Evolutionary conservation across 2,113 vertebrate genomes (phyloP).

Genomic region (Zapus hudsonius): DNA sequence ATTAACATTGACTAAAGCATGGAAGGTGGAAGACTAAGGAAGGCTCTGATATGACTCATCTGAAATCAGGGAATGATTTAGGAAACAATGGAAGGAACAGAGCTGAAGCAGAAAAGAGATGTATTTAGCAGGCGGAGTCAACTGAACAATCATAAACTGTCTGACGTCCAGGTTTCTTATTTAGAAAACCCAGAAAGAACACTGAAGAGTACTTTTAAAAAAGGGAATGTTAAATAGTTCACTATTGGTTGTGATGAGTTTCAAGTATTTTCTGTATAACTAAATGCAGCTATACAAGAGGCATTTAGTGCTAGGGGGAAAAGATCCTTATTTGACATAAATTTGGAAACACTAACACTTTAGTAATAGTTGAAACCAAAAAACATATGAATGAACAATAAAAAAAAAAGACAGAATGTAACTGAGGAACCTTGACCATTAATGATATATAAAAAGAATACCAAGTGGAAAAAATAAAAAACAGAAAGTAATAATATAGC

Average conservation of each 20-base stretch:
- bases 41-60: background rate
- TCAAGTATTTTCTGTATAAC: background rate
- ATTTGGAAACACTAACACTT: background rate
- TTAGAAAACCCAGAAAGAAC: background rate
- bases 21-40: background rate
- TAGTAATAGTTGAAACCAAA: background rate
- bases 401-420: background rate
- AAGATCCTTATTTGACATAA: background rate
- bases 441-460: background rate
- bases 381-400: background rate
- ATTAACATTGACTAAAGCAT: background rate
- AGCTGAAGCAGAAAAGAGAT: background rate
- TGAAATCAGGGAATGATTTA: slow-evolving; percentile 9
- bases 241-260: background rate
- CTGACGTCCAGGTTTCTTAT: background rate
- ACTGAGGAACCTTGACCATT: background rate
- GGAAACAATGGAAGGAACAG: background rate
- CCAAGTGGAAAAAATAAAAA: background rate
- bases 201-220: background rate
- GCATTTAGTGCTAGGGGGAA: background rate
- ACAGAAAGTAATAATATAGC: background rate
- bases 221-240: background rate
- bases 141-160: background rate
- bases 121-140: too few species aligned
- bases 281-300: background rate